A percentile compares a stretch with the other conserved stretches of the same genome.
Evolutionary conservation across 2,797 vertebrate genomes (phyloP).

Genomic region (Hippopotamyrus pictus): DNA sequence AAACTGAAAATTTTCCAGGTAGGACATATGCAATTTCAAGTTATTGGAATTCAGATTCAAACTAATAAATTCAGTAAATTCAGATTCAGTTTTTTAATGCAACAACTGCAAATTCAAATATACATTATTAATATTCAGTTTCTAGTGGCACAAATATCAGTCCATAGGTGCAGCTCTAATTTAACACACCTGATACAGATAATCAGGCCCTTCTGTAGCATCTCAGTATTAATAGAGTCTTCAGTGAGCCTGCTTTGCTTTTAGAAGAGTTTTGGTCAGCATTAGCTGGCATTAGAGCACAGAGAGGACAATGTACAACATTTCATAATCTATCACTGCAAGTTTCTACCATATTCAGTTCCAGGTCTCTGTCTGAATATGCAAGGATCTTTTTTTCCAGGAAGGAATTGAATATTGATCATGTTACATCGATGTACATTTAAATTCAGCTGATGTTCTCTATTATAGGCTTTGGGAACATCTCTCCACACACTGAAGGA

Average conservation of each 20-base stretch:
- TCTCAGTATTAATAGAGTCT: background rate
- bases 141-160: too few species aligned
- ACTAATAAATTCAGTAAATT: too few species aligned
- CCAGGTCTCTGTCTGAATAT: background rate
- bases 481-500: conserved; percentile 86
- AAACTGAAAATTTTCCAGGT: too few species aligned
- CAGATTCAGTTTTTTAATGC: too few species aligned
- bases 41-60: too few species aligned
- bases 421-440: background rate
- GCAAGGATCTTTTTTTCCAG: background rate
- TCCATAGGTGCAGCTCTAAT: background rate
- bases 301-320: background rate
- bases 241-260: background rate
- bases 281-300: background rate
- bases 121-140: too few species aligned
- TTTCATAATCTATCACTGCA: background rate
- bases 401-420: background rate
- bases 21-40: too few species aligned
- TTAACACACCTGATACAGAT: background rate
- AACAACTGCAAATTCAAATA: too few species aligned
- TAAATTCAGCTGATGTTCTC: background rate
- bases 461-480: conserved; percentile 84
- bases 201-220: background rate
- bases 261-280: background rate
- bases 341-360: background rate